phyloP scores from a whole-genome alignment of 2,797 vertebrate species.

The Rhinoraja longicauda region DNA sequence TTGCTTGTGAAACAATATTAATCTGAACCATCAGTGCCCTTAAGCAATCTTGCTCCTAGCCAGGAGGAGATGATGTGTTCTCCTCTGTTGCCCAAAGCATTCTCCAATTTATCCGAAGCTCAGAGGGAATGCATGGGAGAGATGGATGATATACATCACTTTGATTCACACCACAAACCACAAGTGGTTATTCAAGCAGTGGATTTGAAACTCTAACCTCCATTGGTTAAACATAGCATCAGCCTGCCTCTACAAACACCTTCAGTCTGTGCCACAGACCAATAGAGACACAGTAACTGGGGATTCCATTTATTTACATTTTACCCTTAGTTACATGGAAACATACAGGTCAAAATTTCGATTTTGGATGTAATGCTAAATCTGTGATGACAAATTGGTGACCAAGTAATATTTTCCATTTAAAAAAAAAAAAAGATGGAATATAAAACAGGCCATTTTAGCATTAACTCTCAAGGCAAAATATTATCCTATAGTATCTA shows the following conservation, averaged over 20 bases:
- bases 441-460: not conserved
- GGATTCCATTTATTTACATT: constrained; percentile 19
- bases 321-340: not conserved
- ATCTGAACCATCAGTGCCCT: constrained; percentile 28
- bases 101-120: not conserved
- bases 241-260: not conserved
- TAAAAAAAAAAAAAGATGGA: no score
- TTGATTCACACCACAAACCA: not conserved
- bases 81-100: not conserved
- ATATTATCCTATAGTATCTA: not conserved
- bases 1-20: not conserved
- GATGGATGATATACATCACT: not conserved
- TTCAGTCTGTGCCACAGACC: not conserved
- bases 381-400: not conserved
- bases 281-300: not conserved
- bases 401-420: not conserved
- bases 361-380: not conserved
- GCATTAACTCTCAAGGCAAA: not conserved
- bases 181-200: not conserved
- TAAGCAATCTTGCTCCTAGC: constrained; percentile 25
- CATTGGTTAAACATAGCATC: not conserved
- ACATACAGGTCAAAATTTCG: not conserved
- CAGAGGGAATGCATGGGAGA: not conserved
- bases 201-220: not conserved
- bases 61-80: not conserved